Percentiles rank a stretch among this genome's conserved stretches.
Conservation (phyloP, 1,140 invertebrate genomes). For the Drosophila ficusphila region DNA sequence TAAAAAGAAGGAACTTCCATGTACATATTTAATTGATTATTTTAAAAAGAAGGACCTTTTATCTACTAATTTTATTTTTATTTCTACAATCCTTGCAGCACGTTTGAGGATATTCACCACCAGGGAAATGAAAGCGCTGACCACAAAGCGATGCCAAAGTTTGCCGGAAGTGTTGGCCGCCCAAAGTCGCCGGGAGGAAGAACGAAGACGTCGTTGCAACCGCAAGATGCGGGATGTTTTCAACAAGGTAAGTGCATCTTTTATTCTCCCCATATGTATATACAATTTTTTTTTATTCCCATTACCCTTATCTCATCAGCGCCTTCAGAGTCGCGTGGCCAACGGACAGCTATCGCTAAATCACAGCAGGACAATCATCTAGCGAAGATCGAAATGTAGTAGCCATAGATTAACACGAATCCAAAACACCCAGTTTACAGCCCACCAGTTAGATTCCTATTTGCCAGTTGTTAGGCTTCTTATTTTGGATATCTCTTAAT, state of each 20-base stretch:
- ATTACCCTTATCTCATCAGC: conserved; percentile 33
- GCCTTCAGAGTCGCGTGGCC: conserved; percentile 71
- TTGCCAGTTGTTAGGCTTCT: not conserved
- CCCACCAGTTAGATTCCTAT: not conserved
- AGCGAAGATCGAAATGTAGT: not conserved
- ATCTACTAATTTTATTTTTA: no score
- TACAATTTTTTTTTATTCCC: not conserved
- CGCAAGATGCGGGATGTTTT: conserved; percentile 76
- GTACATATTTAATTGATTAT: no score
- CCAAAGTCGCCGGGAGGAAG: conserved; percentile 42
- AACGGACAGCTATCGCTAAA: conserved; percentile 72
- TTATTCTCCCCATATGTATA: no score
- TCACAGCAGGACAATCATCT: conserved; percentile 76
- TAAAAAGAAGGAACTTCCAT: no score
- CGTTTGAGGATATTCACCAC: conserved; percentile 67
- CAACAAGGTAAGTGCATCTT: conserved; percentile 53
- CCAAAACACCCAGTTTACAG: conserved; percentile 12
- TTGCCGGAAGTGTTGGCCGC: conserved; percentile 73
- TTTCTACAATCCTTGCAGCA: no score
- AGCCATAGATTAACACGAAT: not conserved
- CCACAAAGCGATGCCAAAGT: conserved; percentile 58
- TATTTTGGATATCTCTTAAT: not conserved
- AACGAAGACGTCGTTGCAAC: conserved; percentile 66
- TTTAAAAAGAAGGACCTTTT: no score
- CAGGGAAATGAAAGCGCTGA: conserved; percentile 79